Base-by-base conservation (phyloP, 2,113 vertebrate genomes). In the Seriola quinqueradiata region DNA sequence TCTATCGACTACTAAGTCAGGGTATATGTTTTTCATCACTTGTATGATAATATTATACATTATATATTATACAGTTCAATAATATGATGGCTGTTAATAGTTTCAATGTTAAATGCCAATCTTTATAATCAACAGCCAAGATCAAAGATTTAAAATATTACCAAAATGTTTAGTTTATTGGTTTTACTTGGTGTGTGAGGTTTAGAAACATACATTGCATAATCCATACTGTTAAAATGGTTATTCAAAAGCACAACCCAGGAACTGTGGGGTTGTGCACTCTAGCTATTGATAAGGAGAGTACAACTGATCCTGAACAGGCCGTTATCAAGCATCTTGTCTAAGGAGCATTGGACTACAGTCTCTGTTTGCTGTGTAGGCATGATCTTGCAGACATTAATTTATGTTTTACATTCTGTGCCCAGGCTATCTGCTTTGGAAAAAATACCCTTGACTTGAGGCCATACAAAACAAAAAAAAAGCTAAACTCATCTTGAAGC, bases 281-380 rank as follows among this genome's bases (percentile, higher is more conserved):
- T 9, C 4, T 21, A 2, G 42, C 4, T 19, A 59, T 17, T 77
- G 81, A 83, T 83, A 83, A 77, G 61, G 42, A 44, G 50, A 16
- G 36, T 64, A 48, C 67, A 44, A 73, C 63, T 36, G 55, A 66
- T 67, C 73, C 38, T 60, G 32, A 44, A 67, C 63, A 68, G 23
- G 67, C 72, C 78, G 59, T 77, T 83, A 72, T 83, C 54, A 66
- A 76, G 23, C 57, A 46, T 55, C 58, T 82, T 82, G 32, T 50
- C 68, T 54, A 70, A 61, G 61, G 19, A 44, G 60, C 34, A 40
- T 36, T 83, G 82, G 82, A 78, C 75, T 79, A 55, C 75, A 84
- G 64, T 78, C 75, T 63, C 46, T 16, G 74, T 34, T 10, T 0
- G 4, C 36, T 46, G 48, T 74, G 46, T 57, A 48, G 63, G 48